Base-by-base conservation (phyloP, 1,140 invertebrate genomes). In the Pararge aegeria region DNA sequence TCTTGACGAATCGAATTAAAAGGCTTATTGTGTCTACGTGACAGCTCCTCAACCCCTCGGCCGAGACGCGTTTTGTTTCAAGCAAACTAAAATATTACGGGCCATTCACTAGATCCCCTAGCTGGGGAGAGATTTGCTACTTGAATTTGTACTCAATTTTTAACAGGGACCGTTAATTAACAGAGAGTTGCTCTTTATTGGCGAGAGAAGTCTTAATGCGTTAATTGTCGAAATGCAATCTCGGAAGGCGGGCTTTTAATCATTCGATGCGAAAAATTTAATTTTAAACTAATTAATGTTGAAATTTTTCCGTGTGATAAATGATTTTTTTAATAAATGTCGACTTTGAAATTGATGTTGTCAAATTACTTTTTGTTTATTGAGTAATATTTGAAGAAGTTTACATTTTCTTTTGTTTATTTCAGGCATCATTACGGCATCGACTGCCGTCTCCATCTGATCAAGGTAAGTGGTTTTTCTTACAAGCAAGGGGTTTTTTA, bases 1-100 rank as follows among this genome's bases (percentile, higher is more conserved):
- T 82, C 87, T 77, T 83, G 87, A 87, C 84, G 84, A 86, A 89
- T 89, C 87, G 87, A 89, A 89, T 89, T 89, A 89, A 89, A 89
- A 89, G 87, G 87, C 87, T 89, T 89, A 89, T 86, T 89, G 84
- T 89, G 87, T 89, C 84, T 87, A 89, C 87, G 87, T 89, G 87
- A 86, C 85, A 86, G 83, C 74, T 73, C 70, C 58, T 68, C 64
- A 68, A 60, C 74, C 72, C 77, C 69, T 70, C 69, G 61, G 62
- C 70, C 57, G 64, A 52, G 71, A 70, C 66, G 72, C 72, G 73
- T 81, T 89, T 87, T 87, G 83, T 89, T 80, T 87, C 82, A 80
- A 80, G 69, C 76, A 89, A 89, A 88, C 87, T 89, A 89, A 89
- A 89, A 89, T 88, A 89, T 89, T 88, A 87, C 83, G 75, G 82